phyloP scores from a whole-genome alignment of 2,888 invertebrate genomes.

The Cheilosia grossa region DNA sequence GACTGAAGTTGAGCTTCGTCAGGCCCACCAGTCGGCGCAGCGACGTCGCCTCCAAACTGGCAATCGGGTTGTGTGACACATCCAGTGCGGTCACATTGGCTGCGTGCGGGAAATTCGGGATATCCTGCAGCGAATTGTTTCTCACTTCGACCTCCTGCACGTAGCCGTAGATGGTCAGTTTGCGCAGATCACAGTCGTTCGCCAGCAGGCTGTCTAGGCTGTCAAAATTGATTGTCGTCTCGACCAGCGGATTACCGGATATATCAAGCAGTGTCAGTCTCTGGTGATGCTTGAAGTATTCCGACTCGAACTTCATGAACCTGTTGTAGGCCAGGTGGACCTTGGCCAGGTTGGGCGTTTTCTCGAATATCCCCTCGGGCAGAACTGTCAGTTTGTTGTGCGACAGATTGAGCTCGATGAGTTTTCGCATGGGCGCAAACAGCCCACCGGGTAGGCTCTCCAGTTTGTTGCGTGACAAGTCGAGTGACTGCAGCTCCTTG shows the following conservation, averaged over 20 bases:
- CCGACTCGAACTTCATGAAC: conserved; percentile 80
- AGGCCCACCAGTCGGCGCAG: conserved; percentile 79
- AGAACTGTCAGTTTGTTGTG: conserved; percentile 79
- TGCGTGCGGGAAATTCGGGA: conserved; percentile 80
- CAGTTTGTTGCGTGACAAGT: conserved; percentile 79
- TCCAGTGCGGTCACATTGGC: conserved; percentile 80
- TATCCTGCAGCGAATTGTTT: conserved; percentile 80
- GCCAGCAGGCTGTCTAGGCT: conserved; percentile 77
- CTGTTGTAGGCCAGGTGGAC: conserved; percentile 79
- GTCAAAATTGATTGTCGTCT: conserved; percentile 79
- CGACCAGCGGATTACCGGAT: conserved; percentile 80
- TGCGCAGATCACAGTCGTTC: conserved; percentile 80
- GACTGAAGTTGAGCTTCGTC: conserved; percentile 80
- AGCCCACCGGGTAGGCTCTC: conserved; percentile 77
- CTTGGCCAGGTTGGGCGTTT: conserved; percentile 79
- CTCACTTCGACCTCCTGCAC: conserved; percentile 79
- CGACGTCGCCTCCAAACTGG: conserved; percentile 79
- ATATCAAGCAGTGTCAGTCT: conserved; percentile 79
- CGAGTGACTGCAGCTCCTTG: conserved; percentile 80
- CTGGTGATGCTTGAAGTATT: conserved; percentile 79
- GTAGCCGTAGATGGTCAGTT: conserved; percentile 79
- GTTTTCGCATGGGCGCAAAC: conserved; percentile 78
- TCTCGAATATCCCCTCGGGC: conserved; percentile 79
- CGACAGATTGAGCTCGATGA: conserved; percentile 79
- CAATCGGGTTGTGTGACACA: conserved; percentile 80